These are phyloP conservation scores for Melanostigma gelatinosum DNA, from an alignment of 2,113 vertebrate genomes.

Conservation along the genomic window DNA sequence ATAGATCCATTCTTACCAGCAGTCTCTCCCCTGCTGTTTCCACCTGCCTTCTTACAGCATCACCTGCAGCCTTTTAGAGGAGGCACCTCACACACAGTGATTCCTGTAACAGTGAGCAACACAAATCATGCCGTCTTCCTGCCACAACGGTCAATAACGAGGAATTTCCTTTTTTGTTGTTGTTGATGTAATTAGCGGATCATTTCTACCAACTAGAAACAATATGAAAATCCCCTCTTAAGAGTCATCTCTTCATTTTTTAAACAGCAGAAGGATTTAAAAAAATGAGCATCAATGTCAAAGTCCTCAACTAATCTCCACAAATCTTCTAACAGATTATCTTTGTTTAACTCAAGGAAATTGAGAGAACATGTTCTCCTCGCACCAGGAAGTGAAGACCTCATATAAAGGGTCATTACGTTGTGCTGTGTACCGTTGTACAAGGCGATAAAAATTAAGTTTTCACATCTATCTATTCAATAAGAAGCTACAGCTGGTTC, in stretches of 20 bases:
- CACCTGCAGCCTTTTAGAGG: not conserved
- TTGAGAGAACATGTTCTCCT: not conserved
- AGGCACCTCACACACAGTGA: not conserved
- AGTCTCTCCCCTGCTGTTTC: slow-evolving; percentile 22
- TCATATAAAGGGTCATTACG: too few relatives aligned
- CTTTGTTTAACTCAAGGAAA: not conserved
- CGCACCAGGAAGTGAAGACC: too few relatives aligned
- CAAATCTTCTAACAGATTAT: not conserved
- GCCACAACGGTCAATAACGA: not conserved
- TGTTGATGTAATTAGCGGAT: not conserved
- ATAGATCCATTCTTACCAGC: slow-evolving; percentile 33
- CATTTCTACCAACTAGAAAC: too few relatives aligned
- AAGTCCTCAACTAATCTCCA: not conserved
- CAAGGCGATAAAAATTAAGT: too few relatives aligned
- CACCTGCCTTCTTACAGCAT: slow-evolving; percentile 16
- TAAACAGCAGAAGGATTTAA: not conserved
- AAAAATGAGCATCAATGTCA: not conserved
- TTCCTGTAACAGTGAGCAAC: not conserved
- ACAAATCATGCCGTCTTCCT: not conserved
- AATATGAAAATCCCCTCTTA: not conserved
- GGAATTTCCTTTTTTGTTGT: not conserved
- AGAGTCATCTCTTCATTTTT: not conserved
- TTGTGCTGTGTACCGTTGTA: too few relatives aligned
- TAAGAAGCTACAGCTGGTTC: not conserved
- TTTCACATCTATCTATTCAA: not conserved